Base-by-base conservation (phyloP, 2,797 vertebrate species). In the Sparidentex hasta region DNA sequence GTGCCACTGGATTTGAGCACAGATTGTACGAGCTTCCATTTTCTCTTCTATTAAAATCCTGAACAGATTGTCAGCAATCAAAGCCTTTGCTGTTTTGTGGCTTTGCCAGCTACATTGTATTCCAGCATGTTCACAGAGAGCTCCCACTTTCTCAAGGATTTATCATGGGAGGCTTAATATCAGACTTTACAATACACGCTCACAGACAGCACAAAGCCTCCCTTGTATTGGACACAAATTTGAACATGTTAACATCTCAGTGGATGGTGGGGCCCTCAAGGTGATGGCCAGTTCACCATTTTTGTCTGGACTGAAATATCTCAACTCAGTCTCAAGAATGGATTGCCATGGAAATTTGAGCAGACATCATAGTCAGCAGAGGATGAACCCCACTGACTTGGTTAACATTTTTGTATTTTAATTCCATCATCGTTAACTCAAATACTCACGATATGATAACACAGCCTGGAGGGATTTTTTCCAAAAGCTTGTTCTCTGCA, bases 41-140 rank as follows among this genome's bases (percentile, higher is more conserved):
- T 17, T 55, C 74, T 51, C n/a, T 64, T 62, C 21, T 46, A 8
- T 47, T 38, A 48, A 76, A 58, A 25, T 23, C 25, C 23, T 38
- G 17, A 3, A 11, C 68, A 50, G 44, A 48, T 43, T 58, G 54
- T 58, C 44, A 50, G 27, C 29, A 58, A 33, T 74, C 46, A 58
- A 21, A 65, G 41, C 33, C 18, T 17, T 56, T 56, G 5, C 20
- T 41, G 56, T 38, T 59, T 41, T 38, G 20, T n/a, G 23, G 29
- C 46, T 38, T 44, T 12, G 29, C 18, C 47, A 59, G 47, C 47
- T 20, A n/a, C 23, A 21, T 1, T 71, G 25, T 27, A 3, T 43
- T 27, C 16, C 16, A 52, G 16, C 17, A 44, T 63, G 38, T 27
- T 62, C 23, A 44, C 17, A 43, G 38, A 44, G 38, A 44, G 44